Evolutionary conservation across 2,113 vertebrate genomes (phyloP), one percentile per base, ranked within the genome.

Genomic region (Nothobranchius furzeri): DNA sequence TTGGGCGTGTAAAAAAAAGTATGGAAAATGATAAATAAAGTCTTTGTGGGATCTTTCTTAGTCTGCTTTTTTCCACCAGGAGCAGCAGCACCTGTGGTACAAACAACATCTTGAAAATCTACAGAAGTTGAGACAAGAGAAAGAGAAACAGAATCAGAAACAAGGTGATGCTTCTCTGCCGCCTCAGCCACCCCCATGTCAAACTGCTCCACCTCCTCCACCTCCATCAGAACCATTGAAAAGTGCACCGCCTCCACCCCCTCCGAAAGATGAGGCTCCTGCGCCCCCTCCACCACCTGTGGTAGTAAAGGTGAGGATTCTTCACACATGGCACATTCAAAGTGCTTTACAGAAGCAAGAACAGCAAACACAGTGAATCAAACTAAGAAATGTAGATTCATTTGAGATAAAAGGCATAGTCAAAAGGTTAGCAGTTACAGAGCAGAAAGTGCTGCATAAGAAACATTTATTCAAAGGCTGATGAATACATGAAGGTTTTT

Each of bases 1-100:
- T 4, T 20, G 11, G 10, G 17, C 12, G 8, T 43, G 3, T 59
- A 17, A 12, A 15, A 61, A 36, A 1, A n/a, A n/a, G 9, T 7
- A 30, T 30, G 30, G 47, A 6, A 54, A n/a, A 48, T 35, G 59
- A 30, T 8, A 24, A 20, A 7, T 20, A 11, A 11, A 69, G 17
- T 53, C 4, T 13, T 61, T 0, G 0, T 43, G 3, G 42, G 1
- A 1, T 20, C 75, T 67, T 10, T 69, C 48, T 66, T 43, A 13
- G 17, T 70, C 4, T 70, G 20, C 15, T 67, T 70, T 50, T 75
- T 59, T 75, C 70, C 0, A 10, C 76, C 81, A 98, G 96, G 94
- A 98, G 15, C 96, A 98, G 73, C 96, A 99, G 78, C 95, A 99
- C 20, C 96, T 93, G 81, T 99, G 96, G 96, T 99, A 99, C 79